Conservation (phyloP, 2,888 invertebrate species). For the Fissipunctia ypsillon region DNA sequence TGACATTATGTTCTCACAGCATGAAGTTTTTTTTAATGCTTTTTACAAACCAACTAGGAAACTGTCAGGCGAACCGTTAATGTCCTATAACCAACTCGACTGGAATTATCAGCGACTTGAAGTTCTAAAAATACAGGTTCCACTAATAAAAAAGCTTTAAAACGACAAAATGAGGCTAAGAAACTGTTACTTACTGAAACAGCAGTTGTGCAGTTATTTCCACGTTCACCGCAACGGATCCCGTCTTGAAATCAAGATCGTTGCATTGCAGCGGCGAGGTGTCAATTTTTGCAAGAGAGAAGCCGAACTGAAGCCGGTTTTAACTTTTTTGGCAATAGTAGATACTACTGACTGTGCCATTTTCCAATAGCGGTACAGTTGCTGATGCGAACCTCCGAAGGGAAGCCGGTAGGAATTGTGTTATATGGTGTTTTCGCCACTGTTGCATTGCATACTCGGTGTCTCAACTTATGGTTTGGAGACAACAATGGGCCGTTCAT, state of each 20-base stretch:
- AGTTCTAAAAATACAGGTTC: slow-evolving; percentile 35
- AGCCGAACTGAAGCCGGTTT: no score
- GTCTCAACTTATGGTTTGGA: slow-evolving; percentile 46
- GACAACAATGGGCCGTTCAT: slow-evolving; percentile 45
- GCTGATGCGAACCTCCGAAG: no score
- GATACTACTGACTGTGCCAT: no score
- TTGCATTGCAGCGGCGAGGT: no score
- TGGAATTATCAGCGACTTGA: neutral
- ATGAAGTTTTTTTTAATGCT: neutral
- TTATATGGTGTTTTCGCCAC: no score
- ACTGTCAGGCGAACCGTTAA: neutral
- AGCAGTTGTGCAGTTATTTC: slow-evolving; percentile 51
- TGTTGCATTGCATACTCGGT: slow-evolving; percentile 12
- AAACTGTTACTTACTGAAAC: slow-evolving; percentile 39
- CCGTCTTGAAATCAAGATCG: slow-evolving; percentile 24
- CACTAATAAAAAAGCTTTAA: slow-evolving; percentile 46
- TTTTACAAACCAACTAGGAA: neutral
- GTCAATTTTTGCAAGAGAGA: no score
- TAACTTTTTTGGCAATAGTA: no score
- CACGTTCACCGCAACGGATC: slow-evolving; percentile 21
- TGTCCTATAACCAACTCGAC: neutral
- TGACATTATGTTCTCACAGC: neutral
- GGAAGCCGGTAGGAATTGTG: no score
- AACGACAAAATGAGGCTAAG: slow-evolving; percentile 41
- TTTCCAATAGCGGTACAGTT: no score